A percentile compares a stretch with the other conserved stretches of the same genome.
These are phyloP conservation scores for Accipiter virgatus DNA, from an alignment of 2,113 vertebrate genomes.

Conservation along the genomic window DNA sequence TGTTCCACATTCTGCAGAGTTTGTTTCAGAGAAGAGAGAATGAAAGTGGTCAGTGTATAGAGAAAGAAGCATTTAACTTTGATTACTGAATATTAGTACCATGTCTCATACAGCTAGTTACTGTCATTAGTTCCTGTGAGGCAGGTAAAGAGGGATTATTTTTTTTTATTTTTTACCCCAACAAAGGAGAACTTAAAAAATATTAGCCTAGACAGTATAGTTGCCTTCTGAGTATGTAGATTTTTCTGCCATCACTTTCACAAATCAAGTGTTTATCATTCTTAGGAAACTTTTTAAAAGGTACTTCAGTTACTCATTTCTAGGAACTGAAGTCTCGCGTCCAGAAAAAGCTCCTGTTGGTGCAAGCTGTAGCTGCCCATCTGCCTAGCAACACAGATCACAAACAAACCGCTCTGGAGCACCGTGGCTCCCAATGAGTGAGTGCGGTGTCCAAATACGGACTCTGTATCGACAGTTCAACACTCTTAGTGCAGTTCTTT, in stretches of 20 bases:
- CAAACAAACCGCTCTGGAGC: neutral
- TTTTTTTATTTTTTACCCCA: neutral
- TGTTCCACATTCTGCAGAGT: neutral
- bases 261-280: conserved; percentile 2
- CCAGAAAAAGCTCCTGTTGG: neutral
- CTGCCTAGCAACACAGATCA: conserved; percentile 37
- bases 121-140: neutral
- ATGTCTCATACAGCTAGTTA: neutral
- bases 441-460: neutral
- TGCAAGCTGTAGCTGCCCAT: conserved; percentile 19
- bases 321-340: conserved; percentile 33
- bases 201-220: neutral
- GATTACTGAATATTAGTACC: neutral
- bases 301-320: conserved; percentile 41
- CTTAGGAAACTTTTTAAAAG: conserved; percentile 9
- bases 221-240: neutral
- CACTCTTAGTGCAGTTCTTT: neutral
- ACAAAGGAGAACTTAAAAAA: neutral
- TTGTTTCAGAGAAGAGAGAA: neutral
- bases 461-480: neutral
- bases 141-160: neutral
- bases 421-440: neutral
- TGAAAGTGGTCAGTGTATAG: neutral
- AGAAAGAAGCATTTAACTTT: neutral
- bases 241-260: neutral